Evolutionary conservation across 64 coral and sea anemone species (phyloP).

Genomic region (Dendronephthya gigantea): DNA sequence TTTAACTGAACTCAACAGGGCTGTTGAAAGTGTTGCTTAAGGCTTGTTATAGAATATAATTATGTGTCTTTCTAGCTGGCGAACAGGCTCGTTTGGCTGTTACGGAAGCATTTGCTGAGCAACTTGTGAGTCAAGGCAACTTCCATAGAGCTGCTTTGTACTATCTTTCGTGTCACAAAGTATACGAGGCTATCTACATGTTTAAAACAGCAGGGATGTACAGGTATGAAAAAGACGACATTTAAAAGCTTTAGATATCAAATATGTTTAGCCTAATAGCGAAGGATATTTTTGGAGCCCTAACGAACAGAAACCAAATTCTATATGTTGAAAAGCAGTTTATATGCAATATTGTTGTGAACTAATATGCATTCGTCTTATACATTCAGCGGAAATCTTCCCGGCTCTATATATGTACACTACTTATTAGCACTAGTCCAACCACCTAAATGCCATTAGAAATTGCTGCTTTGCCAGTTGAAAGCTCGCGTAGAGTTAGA

Average conservation of each 20-base stretch:
- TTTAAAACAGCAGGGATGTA: conserved; percentile 67
- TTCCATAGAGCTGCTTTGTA: conserved; percentile 74
- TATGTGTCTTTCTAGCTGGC: conserved; percentile 44
- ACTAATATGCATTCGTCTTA: too few species aligned
- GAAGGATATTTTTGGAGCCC: not conserved
- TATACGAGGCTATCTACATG: conserved; percentile 72
- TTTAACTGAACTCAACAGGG: too few species aligned
- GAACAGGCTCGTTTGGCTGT: conserved; percentile 62
- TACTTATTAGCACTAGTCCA: too few species aligned
- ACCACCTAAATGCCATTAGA: too few species aligned
- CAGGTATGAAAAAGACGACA: conserved; percentile 36
- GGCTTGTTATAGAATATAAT: too few species aligned
- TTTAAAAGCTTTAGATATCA: not conserved
- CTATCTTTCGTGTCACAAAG: conserved; percentile 72
- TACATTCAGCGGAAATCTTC: too few species aligned
- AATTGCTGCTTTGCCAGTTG: not conserved
- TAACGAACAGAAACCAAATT: not conserved
- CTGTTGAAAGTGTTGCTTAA: too few species aligned
- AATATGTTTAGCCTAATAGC: too few species aligned
- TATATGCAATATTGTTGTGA: too few species aligned
- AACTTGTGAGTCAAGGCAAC: conserved; percentile 59
- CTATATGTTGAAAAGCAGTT: too few species aligned
- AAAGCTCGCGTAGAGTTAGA: not conserved
- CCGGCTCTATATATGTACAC: too few species aligned
- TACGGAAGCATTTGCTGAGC: conserved; percentile 63